phyloP scores from a whole-genome alignment of 2,888 invertebrate species.

The Digitonthophagus gazella region DNA sequence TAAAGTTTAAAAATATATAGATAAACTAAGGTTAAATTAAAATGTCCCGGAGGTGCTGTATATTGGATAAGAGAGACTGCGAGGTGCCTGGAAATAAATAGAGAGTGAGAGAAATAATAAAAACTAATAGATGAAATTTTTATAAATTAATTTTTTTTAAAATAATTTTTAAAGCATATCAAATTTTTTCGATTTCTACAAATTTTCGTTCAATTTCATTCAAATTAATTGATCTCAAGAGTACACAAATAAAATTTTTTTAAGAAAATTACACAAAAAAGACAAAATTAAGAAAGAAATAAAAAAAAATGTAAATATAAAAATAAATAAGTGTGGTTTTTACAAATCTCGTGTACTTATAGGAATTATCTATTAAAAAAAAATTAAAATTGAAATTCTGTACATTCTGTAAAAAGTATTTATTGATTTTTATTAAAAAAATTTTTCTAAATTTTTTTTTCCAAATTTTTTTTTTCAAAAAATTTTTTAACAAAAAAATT shows the following conservation, averaged over 20 bases:
- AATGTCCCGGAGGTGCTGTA: constrained; percentile 34
- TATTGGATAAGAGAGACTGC: constrained; percentile 44
- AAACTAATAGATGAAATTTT: constrained; percentile 16
- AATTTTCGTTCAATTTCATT: neutral
- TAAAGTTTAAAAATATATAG: neutral
- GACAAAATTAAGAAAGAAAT: too few relatives aligned
- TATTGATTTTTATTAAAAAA: neutral
- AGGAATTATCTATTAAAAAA: neutral
- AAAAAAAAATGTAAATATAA: too few relatives aligned
- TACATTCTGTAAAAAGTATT: constrained; percentile 17
- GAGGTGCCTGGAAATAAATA: constrained; percentile 44
- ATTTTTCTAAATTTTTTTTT: too few relatives aligned
- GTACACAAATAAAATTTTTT: constrained; percentile 1
- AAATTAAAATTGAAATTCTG: neutral
- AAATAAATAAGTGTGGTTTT: neutral
- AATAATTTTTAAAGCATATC: neutral
- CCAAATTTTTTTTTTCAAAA: too few relatives aligned
- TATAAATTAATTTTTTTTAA: constrained; percentile 12
- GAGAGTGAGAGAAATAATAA: constrained; percentile 19
- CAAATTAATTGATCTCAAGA: constrained; percentile 3
- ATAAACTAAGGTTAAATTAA: neutral
- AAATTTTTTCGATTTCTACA: neutral
- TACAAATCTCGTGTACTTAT: neutral
- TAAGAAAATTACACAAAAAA: neutral
- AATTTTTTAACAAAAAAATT: too few relatives aligned